Evolutionary conservation across 2,113 vertebrate species (phyloP), one percentile per base, ranked within the genome.

Genomic region (Todiramphus saurophagus): DNA sequence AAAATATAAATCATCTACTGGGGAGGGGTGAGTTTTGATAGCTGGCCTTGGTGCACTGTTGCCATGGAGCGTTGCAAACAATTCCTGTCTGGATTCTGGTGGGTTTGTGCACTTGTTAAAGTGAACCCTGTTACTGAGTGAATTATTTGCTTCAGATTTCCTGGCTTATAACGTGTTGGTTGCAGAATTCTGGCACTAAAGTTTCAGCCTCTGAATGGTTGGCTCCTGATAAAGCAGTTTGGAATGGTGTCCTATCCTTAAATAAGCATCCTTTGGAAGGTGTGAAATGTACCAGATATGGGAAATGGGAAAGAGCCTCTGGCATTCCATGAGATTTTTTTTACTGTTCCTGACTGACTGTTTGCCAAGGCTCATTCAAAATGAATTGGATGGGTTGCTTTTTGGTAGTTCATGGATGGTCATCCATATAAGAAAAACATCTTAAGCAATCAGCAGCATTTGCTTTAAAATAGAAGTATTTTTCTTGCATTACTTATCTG

Each of bases 281-380:
- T 83, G 75, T 93, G 89, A 96, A 72, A 86, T 72, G 58, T 68
- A 60, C 80, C 58, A 68, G 96, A 67, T 16, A 58, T 2, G 1
- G 89, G 77, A 94, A 94, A 95, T 89, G 72, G 86, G 60, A 81
- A 80, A 83, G 60, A 82, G n/a, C 69, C 69, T 78, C 73, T 84
- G 89, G 89, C 58, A 50, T 90, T 74, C 37, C 10, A 1, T 55
- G 78, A 62, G 35, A 51, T 48, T 81, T 90, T 90, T 48, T 70
- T 81, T 24, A 82, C 44, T 85, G 46, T 31, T 93, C 44, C 55
- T 75, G 35, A 75, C 55, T 75, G 35, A 75, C 10, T 41, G 11
- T 80, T 96, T 83, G 75, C 91, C 60, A 78, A 83, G 64, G 44
- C 20, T 72, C 18, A 67, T 75, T 80, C 53, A 56, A 56, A 87